Base-by-base conservation (phyloP, 2,113 vertebrate genomes). In the Polyodon spathula region DNA sequence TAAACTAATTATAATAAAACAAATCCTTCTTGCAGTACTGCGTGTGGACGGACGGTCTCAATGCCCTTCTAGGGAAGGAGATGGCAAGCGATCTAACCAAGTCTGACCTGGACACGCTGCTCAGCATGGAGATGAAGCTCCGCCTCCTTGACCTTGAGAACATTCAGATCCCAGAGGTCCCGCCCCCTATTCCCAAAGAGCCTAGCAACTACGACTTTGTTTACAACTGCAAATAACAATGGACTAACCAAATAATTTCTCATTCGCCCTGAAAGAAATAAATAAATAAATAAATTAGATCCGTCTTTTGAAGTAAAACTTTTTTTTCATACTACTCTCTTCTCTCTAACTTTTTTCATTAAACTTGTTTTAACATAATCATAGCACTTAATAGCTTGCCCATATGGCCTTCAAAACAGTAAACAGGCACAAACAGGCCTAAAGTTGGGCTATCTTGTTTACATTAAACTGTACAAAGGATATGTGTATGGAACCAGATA, bases 171-270 rank as follows among this genome's bases (percentile, higher is more conserved):
- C 96, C 96, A 0, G 96, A 99, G 44, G 94, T 92, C 11, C 94
- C 96, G 12, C 95, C 96, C 17, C 96, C 96, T 0, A 95, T 99
- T 82, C 95, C 96, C 80, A 99, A 99, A 90, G 96, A 99, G 71
- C 96, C 96, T 69, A 99, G 95, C 89, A 99, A 99, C 86, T 99
- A 98, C 54, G 92, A 99, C 86, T 99, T 99, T 79, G 96, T 98
- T 82, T 99, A 99, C 63, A 94, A 99, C 90, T 98, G 94, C 86
- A 99, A 97, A 80, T 99, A 92, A 92, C 65, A 11, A 64, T 62
- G 64, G 62, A 81, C 81, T 85, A 80, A 80, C 87, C 80, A 74
- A 72, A 67, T 66, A 65, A 64, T 65, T 67, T 71, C 65, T 69
- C 71, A 81, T 67, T 67, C 43, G 61, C 82, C 87, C 87, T 88